Evolutionary conservation across 2,888 invertebrate genomes (phyloP), one percentile per base, ranked within the genome.

Genomic region (Eupsilia transversa): DNA sequence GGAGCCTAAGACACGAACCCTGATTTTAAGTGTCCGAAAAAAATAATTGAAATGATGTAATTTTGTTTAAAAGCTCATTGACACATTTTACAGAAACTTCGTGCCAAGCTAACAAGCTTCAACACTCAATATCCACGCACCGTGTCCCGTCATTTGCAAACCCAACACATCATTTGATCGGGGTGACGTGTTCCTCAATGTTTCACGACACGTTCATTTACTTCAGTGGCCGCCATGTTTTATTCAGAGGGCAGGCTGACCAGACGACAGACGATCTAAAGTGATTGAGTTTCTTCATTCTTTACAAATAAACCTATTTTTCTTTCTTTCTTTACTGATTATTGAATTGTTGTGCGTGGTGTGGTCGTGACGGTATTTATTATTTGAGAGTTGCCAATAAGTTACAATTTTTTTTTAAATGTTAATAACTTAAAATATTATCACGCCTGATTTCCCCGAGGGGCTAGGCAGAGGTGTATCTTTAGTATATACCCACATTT

Each of bases 281-380:
- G 86, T 85, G 80, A 86, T 85, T 85, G 84, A 61, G 49, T n/a
- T 74, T 66, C 54, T 66, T 63, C 56, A 46, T 46, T 59, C 52
- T 64, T n/a, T n/a, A n/a, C n/a, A n/a, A n/a, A n/a, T n/a, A n/a
- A n/a, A n/a, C n/a, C n/a, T n/a, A n/a, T n/a, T n/a, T n/a, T n/a
- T n/a, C n/a, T n/a, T 66, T 63, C 56, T 38, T 46, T 59, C 52
- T 64, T 79, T 54, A 61, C 46, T 66, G 38, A 30, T 41, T 59
- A 77, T 73, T 59, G 60, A 46, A 23, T 46, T 78, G 60, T 56
- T 65, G 49, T 56, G 33, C 61, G 33, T 9, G 56, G 52, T 57
- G 41, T 66, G 33, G 14, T 43, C 7, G 14, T 27, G 27, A 54
- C 27, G 14, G 30, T 12, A 43, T 43, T 41, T 30, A 30, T 43